Conservation (phyloP, 2,113 vertebrate genomes). For the Pygoscelis antarcticus region DNA sequence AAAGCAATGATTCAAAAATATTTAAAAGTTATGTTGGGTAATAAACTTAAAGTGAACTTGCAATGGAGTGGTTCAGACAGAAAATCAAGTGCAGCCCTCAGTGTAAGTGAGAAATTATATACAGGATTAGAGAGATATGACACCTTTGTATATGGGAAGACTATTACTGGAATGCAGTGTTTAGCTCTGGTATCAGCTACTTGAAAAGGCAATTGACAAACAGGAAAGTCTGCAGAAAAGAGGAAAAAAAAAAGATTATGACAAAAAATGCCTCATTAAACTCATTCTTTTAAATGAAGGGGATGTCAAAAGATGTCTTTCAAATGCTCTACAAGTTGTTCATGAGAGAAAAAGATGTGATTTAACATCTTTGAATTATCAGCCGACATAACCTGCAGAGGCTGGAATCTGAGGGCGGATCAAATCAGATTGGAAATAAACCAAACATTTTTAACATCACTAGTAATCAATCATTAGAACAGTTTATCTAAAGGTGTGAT, state of each 20-base stretch:
- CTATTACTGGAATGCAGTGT: background rate
- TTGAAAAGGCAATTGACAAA: background rate
- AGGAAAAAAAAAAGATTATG: background rate
- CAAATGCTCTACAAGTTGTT: background rate
- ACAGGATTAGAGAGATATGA: background rate
- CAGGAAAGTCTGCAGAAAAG: background rate
- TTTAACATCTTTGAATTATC: background rate
- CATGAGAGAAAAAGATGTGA: background rate
- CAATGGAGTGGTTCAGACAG: background rate
- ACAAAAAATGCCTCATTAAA: background rate
- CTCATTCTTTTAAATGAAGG: background rate
- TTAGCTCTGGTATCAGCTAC: background rate
- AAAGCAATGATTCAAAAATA: background rate
- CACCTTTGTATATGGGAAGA: background rate
- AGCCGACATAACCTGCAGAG: background rate
- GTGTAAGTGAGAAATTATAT: background rate
- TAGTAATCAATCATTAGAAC: background rate
- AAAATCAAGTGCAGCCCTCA: background rate
- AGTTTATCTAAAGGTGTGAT: constrained; percentile 33
- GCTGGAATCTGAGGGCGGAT: background rate
- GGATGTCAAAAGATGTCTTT: background rate
- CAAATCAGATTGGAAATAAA: constrained; percentile 3
- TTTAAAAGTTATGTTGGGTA: background rate
- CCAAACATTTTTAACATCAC: background rate
- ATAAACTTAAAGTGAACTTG: background rate